Percentiles rank a stretch among this genome's conserved stretches.
Conservation (phyloP, 2,888 invertebrate genomes). For the Papilio elwesi region DNA sequence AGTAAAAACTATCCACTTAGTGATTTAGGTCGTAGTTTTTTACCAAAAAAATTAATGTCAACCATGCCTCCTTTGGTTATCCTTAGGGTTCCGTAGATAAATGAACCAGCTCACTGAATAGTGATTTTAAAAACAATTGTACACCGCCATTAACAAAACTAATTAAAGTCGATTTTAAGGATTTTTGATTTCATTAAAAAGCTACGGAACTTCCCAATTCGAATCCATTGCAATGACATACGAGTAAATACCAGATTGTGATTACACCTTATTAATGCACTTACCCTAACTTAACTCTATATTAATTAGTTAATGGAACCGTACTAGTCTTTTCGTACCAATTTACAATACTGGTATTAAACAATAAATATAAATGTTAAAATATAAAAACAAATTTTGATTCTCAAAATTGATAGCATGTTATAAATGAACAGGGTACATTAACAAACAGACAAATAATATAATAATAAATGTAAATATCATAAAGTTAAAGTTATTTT, state of each 20-base stretch:
- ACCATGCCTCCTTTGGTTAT: conserved; percentile 12
- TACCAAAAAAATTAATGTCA: neutral
- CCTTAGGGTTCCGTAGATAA: conserved; percentile 8
- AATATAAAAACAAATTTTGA: neutral
- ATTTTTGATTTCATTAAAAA: neutral
- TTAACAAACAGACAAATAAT: neutral
- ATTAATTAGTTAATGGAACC: conserved; percentile 39
- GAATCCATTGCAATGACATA: neutral
- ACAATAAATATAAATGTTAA: conserved; percentile 5
- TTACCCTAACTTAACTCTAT: conserved; percentile 34
- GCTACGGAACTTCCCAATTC: neutral
- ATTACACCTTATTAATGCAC: conserved; percentile 27
- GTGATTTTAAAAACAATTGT: neutral
- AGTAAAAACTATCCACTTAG: neutral
- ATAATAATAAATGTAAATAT: neutral
- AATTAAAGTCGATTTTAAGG: neutral
- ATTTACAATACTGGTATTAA: conserved; percentile 28
- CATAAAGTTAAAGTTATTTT: no score
- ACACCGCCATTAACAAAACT: neutral
- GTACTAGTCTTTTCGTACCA: conserved; percentile 39
- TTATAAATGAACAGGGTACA: neutral
- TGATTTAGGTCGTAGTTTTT: neutral
- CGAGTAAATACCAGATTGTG: conserved; percentile 13
- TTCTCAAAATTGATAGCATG: neutral
- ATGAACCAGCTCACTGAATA: neutral